Base-by-base conservation (phyloP, 2,888 invertebrate genomes). In the Chloroclysta siterata region DNA sequence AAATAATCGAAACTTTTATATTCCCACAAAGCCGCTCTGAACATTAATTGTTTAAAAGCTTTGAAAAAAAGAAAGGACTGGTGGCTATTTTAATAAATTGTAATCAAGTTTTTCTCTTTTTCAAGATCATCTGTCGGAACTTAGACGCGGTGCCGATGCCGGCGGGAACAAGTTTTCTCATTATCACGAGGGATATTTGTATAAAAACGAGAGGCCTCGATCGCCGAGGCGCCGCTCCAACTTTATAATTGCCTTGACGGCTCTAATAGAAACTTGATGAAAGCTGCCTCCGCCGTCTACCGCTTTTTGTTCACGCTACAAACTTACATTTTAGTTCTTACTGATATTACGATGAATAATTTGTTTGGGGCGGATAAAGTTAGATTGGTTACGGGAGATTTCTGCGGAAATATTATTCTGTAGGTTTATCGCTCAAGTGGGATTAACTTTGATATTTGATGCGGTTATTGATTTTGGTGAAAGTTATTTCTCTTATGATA, bases 181-280 rank as follows among this genome's bases (percentile, higher is more conserved):
- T 92, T 91, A 91, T 85, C 84, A 77, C 73, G 78, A 80, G 79
- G 76, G 86, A 87, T 90, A 89, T 90, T 90, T 91, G 88, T 90
- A 84, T 88, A 90, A 90, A 88, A 89, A 89, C n/a, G n/a, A 76
- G 80, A 78, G 76, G 72, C 73, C 73, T 79, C 79, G 83, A 87
- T 87, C 76, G 74, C 66, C 78, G 78, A 76, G 68, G 69, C 65
- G 61, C 56, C 66, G 67, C 67, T 73, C 72, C 87, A 89, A 90
- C 88, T 90, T 90, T 88, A 81, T 93, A 92, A 93, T 92, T 91
- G 89, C 84, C 87, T 91, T 86, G 90, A 85, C 88, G 88, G 84
- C 77, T 82, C 80, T 90, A 90, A 91, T 89, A 83, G 84, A 89
- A 90, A 90, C 87, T 90, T 89, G 88, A 90, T 89, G 90, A 87